These are phyloP conservation scores for Vulpes vulpes DNA, from an alignment of 2,113 vertebrate genomes.

Conservation along the genomic window DNA sequence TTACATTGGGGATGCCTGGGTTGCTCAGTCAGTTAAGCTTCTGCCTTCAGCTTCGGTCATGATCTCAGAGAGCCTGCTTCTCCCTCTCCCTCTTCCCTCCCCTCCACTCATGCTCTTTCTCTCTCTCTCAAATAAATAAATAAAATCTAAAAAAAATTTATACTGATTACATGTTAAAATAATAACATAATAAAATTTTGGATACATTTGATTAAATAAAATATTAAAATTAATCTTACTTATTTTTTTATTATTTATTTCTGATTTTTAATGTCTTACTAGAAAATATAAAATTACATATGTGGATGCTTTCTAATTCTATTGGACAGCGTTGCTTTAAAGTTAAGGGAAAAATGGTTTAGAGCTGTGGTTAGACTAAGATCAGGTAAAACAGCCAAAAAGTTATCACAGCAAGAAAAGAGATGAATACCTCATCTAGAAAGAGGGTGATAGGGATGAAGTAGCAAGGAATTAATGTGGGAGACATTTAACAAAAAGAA, in stretches of 20 bases:
- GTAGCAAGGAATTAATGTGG: background rate
- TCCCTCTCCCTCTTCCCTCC: background rate
- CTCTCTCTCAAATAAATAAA: background rate
- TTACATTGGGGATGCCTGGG: background rate
- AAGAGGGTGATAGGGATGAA: background rate
- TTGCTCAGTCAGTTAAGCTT: background rate
- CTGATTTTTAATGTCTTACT: background rate
- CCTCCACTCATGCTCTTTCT: background rate
- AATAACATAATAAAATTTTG: background rate
- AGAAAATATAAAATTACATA: background rate
- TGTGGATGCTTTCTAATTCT: background rate
- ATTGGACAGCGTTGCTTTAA: background rate
- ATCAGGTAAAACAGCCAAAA: background rate
- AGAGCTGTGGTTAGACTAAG: background rate
- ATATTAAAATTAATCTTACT: background rate
- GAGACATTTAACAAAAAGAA: background rate
- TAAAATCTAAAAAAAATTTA: background rate
- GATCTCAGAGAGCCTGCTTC: background rate
- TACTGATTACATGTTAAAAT: background rate
- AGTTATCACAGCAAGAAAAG: background rate
- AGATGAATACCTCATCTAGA: background rate
- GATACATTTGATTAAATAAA: background rate
- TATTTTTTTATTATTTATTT: background rate
- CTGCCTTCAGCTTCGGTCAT: background rate
- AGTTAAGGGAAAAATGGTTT: background rate